Percentiles rank a stretch among this genome's conserved stretches.
Conservation (phyloP, 2,113 vertebrate genomes). For the Mesitornis unicolor region DNA sequence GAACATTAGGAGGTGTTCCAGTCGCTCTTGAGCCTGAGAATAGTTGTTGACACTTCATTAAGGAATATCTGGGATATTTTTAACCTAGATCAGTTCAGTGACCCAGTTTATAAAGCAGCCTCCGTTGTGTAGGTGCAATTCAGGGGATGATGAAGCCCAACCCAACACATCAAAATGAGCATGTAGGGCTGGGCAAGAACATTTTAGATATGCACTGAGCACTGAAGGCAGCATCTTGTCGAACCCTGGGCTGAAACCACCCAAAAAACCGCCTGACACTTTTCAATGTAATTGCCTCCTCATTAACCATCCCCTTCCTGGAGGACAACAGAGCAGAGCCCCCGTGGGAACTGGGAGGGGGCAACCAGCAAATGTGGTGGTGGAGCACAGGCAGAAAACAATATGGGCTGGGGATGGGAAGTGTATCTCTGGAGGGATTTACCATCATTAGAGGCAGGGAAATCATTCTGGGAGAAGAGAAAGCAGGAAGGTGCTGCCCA, state of each 20-base stretch:
- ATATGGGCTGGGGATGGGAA: background rate
- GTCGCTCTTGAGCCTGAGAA: slow-evolving; percentile 1
- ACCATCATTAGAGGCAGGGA: background rate
- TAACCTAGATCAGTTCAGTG: background rate
- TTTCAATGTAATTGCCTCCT: background rate
- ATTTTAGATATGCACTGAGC: background rate
- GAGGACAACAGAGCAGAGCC: background rate
- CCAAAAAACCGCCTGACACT: background rate
- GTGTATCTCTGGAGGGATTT: background rate
- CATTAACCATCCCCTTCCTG: background rate
- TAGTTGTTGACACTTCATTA: slow-evolving; percentile 60
- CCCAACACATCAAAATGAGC: rapidly evolving
- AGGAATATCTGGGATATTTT: slow-evolving; percentile 48
- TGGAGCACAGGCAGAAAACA: background rate
- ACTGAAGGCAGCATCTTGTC: background rate
- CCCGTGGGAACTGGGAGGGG: rapidly evolving
- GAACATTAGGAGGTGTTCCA: slow-evolving; percentile 27
- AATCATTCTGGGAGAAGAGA: rapidly evolving
- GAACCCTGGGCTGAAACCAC: background rate
- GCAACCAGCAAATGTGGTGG: rapidly evolving
- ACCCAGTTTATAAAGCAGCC: background rate
- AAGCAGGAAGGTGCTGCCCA: rapidly evolving
- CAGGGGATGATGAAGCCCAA: background rate
- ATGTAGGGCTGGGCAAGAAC: background rate
- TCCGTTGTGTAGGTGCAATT: background rate